Conservation (phyloP, 2,797 vertebrate species). For the Phoxinus dragarum region DNA sequence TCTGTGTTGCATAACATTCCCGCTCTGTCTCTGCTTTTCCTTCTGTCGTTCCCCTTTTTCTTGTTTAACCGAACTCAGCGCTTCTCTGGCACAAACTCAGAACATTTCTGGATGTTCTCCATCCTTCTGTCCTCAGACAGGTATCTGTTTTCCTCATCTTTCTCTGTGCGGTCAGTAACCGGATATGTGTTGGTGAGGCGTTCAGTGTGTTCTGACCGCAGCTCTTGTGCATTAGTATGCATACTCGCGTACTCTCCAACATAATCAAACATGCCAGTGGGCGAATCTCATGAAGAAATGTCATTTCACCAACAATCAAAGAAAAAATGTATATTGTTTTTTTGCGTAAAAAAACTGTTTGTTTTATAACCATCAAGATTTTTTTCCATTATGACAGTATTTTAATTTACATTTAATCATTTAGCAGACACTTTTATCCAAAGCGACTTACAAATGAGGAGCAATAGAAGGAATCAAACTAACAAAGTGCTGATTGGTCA, state of each 20-base stretch:
- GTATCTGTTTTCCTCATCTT: conserved; percentile 48
- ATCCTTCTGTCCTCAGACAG: conserved; percentile 30
- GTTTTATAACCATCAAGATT: not conserved
- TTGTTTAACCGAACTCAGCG: conserved; percentile 12
- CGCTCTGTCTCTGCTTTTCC: conserved; percentile 9
- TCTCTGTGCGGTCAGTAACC: conserved; percentile 26
- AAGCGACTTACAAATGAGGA: too few relatives aligned
- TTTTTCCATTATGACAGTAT: not conserved
- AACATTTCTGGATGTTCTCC: conserved; percentile 35
- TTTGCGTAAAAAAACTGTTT: not conserved
- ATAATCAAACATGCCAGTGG: not conserved
- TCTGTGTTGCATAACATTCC: conserved; percentile 42
- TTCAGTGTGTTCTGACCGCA: conserved; percentile 11
- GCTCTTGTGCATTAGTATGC: conserved; percentile 23
- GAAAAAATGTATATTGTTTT: not conserved
- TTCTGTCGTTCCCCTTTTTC: conserved; percentile 33
- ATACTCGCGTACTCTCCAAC: not conserved
- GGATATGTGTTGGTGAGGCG: conserved; percentile 13
- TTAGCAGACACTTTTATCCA: too few relatives aligned
- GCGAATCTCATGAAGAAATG: not conserved
- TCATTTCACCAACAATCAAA: not conserved
- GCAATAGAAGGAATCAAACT: too few relatives aligned
- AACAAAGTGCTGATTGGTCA: too few relatives aligned
- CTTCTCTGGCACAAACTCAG: conserved; percentile 18
- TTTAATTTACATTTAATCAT: not conserved